Evolutionary conservation across 1,140 invertebrate species (phyloP).

Genomic region (Drosophila ambigua): DNA sequence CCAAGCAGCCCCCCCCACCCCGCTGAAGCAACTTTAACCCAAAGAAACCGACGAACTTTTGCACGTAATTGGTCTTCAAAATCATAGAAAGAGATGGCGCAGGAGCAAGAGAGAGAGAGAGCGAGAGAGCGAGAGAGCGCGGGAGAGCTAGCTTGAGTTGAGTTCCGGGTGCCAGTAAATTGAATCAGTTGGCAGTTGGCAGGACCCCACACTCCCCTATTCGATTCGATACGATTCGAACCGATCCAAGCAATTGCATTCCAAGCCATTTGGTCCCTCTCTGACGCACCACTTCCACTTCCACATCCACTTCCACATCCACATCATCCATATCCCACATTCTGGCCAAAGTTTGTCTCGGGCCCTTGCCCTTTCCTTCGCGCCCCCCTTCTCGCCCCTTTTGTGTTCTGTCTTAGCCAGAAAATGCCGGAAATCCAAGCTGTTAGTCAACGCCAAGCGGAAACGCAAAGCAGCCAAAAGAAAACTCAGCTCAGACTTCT

Average conservation of each 20-base stretch:
- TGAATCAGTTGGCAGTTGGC: slow-evolving; percentile 63
- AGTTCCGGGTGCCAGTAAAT: slow-evolving; percentile 43
- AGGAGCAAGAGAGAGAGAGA: background rate
- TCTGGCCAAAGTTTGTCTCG: slow-evolving; percentile 42
- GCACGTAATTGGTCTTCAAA: slow-evolving; percentile 68
- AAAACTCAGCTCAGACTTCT: slow-evolving; percentile 37
- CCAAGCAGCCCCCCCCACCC: background rate
- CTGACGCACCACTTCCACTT: too few relatives aligned
- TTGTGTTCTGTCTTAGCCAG: slow-evolving; percentile 17
- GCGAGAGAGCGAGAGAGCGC: too few relatives aligned
- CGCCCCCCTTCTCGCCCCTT: too few relatives aligned
- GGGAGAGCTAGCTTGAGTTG: too few relatives aligned
- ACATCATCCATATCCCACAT: slow-evolving; percentile 24
- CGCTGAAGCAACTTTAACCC: background rate
- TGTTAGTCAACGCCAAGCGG: slow-evolving; percentile 72
- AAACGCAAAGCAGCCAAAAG: slow-evolving; percentile 62
- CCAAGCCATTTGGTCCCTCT: slow-evolving; percentile 25
- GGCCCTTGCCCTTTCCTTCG: background rate
- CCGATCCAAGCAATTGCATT: slow-evolving; percentile 15
- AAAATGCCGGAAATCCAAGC: slow-evolving; percentile 63
- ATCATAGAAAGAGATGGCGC: slow-evolving; percentile 15
- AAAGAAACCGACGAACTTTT: slow-evolving; percentile 9
- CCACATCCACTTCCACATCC: background rate
- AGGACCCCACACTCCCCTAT: background rate
- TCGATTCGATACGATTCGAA: too few relatives aligned